Evolutionary conservation across 2,113 vertebrate genomes (phyloP), one percentile per base, ranked within the genome.

Genomic region (Pangasianodon hypophthalmus): DNA sequence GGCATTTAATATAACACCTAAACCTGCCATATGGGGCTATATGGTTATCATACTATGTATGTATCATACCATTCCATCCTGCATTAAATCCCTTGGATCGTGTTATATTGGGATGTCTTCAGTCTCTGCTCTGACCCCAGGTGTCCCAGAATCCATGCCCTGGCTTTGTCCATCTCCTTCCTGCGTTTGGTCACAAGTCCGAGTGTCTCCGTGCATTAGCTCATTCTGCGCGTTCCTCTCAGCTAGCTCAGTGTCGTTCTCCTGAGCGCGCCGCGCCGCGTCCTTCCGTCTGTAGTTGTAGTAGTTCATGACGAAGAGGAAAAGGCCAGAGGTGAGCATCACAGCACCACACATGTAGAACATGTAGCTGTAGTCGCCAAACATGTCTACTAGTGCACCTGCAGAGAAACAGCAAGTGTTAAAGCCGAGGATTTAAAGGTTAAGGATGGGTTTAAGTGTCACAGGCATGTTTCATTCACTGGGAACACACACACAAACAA

Each of bases 291-390:
- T 92, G 69, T 97, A 97, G 94, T 96, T 96, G 92, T 96, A 97
- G 88, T 94, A 92, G 94, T 97, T 97, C 95, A 97, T 96, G 87
- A 96, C 81, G 50, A 96, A 96, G 90, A 97, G 95, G 82, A 97
- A 97, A 48, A 95, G 83, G 80, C 97, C 96, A 0, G 95, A 95
- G 37, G 95, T 86, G 87, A 95, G 87, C 91, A 97, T 96, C 91
- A 97, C 96, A 4, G 93, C 79, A n/a, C 96, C 96, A 69, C 96
- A 96, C 94, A 96, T 95, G 90, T 96, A 91, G 95, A 96, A 97
- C 92, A 97, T 95, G 62, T 96, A 97, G 85, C 94, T 96, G 91
- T 97, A 97, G 92, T 97, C 95, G 0, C 91, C 94, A 50, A 94
- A 96, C 86, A 93, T 71, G 93, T 97, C 96, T 14, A 96, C 96